Percentiles rank a stretch among this genome's conserved stretches.
Evolutionary conservation across 2,797 vertebrate species (phyloP).

Genomic region (Sebastes paucispinis): DNA sequence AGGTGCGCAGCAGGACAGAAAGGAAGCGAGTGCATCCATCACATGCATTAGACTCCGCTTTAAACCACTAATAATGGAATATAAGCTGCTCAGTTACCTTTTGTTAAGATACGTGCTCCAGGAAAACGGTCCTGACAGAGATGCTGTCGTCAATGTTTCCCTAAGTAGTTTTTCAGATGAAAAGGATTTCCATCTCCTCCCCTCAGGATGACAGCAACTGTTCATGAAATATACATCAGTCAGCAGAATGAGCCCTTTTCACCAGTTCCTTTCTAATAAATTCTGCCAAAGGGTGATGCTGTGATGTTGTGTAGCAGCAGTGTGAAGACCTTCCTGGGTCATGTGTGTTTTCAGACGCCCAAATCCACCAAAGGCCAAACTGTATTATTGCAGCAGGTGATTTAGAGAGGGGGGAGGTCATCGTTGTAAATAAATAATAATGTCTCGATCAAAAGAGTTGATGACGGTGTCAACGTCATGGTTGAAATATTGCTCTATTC

Average conservation of each 20-base stretch:
- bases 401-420: not conserved
- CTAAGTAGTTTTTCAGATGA: not conserved
- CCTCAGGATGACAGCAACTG: not conserved
- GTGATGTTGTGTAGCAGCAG: slow-evolving; percentile 11
- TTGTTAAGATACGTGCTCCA: not conserved
- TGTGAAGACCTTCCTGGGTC: not conserved
- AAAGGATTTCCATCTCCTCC: not conserved
- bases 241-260: slow-evolving; percentile 28
- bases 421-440: not conserved
- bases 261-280: slow-evolving; percentile 3
- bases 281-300: not conserved
- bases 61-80: not conserved
- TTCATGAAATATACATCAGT: slow-evolving; percentile 54
- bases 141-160: not conserved
- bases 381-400: not conserved
- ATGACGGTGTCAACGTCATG: no score
- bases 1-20: not conserved
- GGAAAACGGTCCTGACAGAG: not conserved
- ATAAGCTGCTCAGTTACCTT: not conserved
- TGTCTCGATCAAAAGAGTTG: not conserved
- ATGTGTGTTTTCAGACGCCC: not conserved
- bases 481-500: not conserved
- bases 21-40: not conserved
- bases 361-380: not conserved
- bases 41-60: not conserved